Base-by-base conservation (phyloP, 2,113 vertebrate species). In the Centrocercus urophasianus region DNA sequence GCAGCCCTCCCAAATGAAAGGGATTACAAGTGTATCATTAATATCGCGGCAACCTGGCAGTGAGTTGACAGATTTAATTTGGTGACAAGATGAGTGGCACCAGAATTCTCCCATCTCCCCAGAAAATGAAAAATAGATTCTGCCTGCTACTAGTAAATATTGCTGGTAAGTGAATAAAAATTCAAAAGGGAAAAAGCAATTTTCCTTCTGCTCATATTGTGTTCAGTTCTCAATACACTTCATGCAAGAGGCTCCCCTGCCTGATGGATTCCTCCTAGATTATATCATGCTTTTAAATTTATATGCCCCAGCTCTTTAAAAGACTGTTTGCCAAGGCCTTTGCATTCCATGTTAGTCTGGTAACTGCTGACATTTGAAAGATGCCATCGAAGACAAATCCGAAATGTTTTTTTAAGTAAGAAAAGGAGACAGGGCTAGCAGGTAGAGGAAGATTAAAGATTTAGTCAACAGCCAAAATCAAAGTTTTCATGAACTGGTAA, bases 131-230 rank as follows among this genome's bases (percentile, higher is more conserved):
- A 83, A 95, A 95, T 91, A 88, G 34, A n/a, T 85, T 93, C 89
- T 95, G 95, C 93, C 88, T 91, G 85, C 82, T 89, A 48, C 82
- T 81, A 83, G 94, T 95, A 95, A 96, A 95, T 96, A 95, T 94
- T 95, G 94, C 72, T 77, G 69, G 76, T 95, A 95, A 97, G 91
- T 95, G 94, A 96, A 95, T 94, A 95, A 96, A 96, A 96, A 97
- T 97, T 97, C 96, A 96, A 95, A 95, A 90, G 88, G 85, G 93
- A 90, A 91, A 96, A 96, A 97, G 94, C 93, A 95, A 96, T 97
- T 97, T 97, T 91, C 95, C 91, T 93, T 95, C 93, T 95, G 94
- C 93, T 93, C 94, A 95, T 86, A 95, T 93, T 93, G 95, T 95
- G 93, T 92, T 96, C 85, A 88, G 79, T 88, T 93, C 89, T 96